Base-by-base conservation (phyloP, 2,113 vertebrate species). In the Galeopterus variegatus region DNA sequence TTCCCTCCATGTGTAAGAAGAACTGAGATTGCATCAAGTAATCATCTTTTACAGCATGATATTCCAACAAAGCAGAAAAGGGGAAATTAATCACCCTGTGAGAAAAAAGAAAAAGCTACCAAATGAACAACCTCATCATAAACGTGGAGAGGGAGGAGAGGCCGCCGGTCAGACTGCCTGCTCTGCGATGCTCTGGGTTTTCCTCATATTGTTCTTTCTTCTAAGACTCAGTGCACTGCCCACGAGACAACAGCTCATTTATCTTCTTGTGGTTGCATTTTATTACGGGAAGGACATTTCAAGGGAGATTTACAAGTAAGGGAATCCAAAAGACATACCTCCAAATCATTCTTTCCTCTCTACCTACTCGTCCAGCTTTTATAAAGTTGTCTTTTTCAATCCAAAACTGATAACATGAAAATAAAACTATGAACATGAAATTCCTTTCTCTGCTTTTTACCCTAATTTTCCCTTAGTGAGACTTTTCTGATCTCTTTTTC, bases 231-330 rank as follows among this genome's bases (percentile, higher is more conserved):
- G 26, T 15, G 31, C 45, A 58, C 19, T 8, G 8, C 83, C 90
- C 50, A 62, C 62, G n/a, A 60, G 90, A 64, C 50, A 45, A 36
- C n/a, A 31, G 94, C 87, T 95, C 94, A 75, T 96, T 92, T 96
- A 79, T 95, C 95, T 95, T 96, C 93, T 17, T 21, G 67, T 4
- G 62, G 41, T 70, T 92, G 82, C 82, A 41, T 93, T 90, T 83
- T 82, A 67, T 64, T 52, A 70, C 7, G 17, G 65, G 62, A 96
- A 97, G 67, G 93, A 64, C 79, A 79, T 86, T 95, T 95, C 87
- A 94, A 95, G 70, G 96, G 64, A 95, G 31, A 81, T 48, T 76
- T 26, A 60, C 85, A 89, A 82, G 90, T 12, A 83, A 90, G 9
- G 12, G n/a, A 77, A 79, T 58, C 67, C 72, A 69, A 69, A 65